Conservation (phyloP, 2,797 vertebrate genomes). For the Nannoperca australis region DNA sequence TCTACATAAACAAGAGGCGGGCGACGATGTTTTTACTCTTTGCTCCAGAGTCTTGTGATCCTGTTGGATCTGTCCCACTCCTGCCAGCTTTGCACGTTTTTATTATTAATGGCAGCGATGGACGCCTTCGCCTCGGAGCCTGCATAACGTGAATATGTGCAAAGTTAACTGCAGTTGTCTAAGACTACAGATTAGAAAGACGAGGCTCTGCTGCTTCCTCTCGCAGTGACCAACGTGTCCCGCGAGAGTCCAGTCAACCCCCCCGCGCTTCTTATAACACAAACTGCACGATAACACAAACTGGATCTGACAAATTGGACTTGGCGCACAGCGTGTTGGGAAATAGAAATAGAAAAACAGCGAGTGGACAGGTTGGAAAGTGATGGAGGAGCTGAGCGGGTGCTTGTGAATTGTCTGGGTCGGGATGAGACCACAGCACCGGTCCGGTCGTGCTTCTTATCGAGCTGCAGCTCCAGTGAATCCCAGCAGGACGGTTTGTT, state of each 20-base stretch:
- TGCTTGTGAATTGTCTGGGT: constrained; percentile 24
- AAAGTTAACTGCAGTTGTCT: constrained; percentile 38
- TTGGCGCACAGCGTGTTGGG: constrained; percentile 35
- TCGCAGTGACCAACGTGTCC: constrained; percentile 21
- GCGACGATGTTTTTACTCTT: background rate
- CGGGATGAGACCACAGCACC: background rate
- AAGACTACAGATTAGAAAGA: constrained; percentile 29
- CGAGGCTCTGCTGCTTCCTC: constrained; percentile 1
- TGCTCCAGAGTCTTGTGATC: constrained; percentile 17
- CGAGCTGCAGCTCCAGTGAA: constrained; percentile 31
- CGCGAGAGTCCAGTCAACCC: background rate
- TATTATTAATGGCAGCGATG: constrained; percentile 39
- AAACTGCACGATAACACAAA: constrained; percentile 39
- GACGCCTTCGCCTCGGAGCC: constrained; percentile 32
- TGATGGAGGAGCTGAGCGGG: constrained; percentile 3
- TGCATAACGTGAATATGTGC: background rate
- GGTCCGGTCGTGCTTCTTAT: constrained; percentile 22
- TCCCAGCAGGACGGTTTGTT: constrained; percentile 35
- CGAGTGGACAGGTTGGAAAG: background rate
- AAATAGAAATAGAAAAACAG: constrained; percentile 36
- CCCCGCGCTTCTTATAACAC: background rate
- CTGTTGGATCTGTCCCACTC: background rate
- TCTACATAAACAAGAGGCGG: too few relatives aligned
- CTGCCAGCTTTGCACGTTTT: constrained; percentile 27
- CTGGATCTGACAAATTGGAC: constrained; percentile 54